Evolutionary conservation across 92 coral and sea anemone species (phyloP).

Genomic region (Desmophyllum pertusum): DNA sequence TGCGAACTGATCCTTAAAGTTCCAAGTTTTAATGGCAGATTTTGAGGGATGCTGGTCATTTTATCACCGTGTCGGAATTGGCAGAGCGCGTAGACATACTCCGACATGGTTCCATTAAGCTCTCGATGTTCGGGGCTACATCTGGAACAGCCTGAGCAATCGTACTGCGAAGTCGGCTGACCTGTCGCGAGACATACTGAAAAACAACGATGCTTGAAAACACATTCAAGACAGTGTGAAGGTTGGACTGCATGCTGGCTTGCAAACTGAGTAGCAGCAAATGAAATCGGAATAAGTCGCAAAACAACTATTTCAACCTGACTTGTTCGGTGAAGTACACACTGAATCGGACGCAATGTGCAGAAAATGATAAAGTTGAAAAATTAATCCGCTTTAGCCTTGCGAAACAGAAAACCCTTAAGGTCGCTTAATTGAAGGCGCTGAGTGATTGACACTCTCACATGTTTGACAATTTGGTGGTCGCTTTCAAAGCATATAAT

Average conservation of each 20-base stretch:
- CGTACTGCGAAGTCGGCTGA: neutral
- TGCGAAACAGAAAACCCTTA: constrained; percentile 24
- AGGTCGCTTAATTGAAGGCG: constrained; percentile 26
- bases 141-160: neutral
- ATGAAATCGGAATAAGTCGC: neutral
- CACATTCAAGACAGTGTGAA: neutral
- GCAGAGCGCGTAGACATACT: constrained; percentile 7
- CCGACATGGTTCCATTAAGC: neutral
- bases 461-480: constrained; percentile 29
- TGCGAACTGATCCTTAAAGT: constrained; percentile 19
- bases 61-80: constrained; percentile 11
- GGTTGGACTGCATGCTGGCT: neutral
- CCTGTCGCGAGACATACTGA: neutral
- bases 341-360: neutral
- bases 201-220: neutral
- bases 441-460: constrained; percentile 37
- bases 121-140: neutral
- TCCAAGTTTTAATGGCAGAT: constrained; percentile 36
- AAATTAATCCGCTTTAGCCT: neutral
- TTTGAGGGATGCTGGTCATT: constrained; percentile 38
- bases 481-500: constrained; percentile 36
- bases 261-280: too few species aligned
- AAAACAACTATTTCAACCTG: neutral
- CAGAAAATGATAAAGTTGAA: neutral
- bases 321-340: neutral